Base-by-base conservation (phyloP, 1,140 invertebrate species). In the Sipha flava region DNA sequence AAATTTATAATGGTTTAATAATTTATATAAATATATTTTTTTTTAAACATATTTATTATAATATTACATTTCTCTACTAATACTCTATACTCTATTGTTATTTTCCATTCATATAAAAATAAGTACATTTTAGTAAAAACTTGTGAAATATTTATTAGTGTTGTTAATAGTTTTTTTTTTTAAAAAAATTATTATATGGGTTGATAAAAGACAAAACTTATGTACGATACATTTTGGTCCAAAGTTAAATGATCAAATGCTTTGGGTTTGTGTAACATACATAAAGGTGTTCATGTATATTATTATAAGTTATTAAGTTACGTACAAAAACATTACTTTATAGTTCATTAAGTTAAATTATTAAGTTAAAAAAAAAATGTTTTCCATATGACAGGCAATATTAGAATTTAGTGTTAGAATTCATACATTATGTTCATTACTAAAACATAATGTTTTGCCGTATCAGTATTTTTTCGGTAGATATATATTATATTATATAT, bases 391-490 rank as follows among this genome's bases (percentile, higher is more conserved):
- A 21, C 5, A 6, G 62, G 31, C 37, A 66, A 66, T 66, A 66
- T 66, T 40, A 66, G 21, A 40, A 23, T 23, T 40, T 40, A 66
- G 62, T 66, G 16, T 18, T 59, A 59, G 57, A 59, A 31, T 29
- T 57, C 52, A 12, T 52, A 52, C n/a, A 59, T 59, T 5, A 18
- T 29, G 14, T 16, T 59, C 4, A 59, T 37, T 21, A 54, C 70
- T 0, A 34, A 54, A 9, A 14, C 26, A 23, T 6, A 5, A 16
- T 37, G n/a, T 75, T 75, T 75, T 9, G 16, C 70, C 47, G 70
- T 37, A 75, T 37, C 70, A 75, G 70, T 75, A 75, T 75, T 75
- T 75, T 37, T 47, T 75, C 45, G 21, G 70, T 75, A 75, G 66
- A 34, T 34, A 0, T 57, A 29, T 49, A 72, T 49, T 40, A 66